Evolutionary conservation across 1,140 invertebrate genomes (phyloP).

Genomic region (Gryon sp.): DNA sequence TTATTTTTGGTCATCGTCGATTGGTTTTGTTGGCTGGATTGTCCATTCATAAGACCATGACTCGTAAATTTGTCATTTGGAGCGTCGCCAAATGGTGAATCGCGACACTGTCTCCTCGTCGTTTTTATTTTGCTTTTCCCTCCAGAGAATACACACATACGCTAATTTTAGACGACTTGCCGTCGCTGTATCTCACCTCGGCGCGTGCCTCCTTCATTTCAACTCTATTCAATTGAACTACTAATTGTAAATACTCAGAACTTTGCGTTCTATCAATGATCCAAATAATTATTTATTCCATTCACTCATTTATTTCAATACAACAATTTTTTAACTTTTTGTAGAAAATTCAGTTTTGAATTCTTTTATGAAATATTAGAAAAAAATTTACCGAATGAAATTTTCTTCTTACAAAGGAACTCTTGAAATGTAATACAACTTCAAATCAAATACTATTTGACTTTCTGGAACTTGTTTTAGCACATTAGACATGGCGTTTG

Average conservation of each 20-base stretch:
- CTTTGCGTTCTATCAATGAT: no score
- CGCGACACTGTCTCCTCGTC: slow-evolving; percentile 56
- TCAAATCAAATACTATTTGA: not conserved
- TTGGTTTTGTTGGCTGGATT: slow-evolving; percentile 50
- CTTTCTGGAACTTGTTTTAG: slow-evolving; percentile 41
- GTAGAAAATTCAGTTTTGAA: no score
- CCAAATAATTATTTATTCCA: no score
- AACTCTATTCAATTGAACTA: slow-evolving; percentile 21
- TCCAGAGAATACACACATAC: slow-evolving; percentile 56
- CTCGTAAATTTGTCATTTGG: slow-evolving; percentile 61
- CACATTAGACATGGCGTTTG: slow-evolving; percentile 19
- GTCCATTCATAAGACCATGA: slow-evolving; percentile 62
- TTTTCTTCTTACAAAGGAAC: no score
- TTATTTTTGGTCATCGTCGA: slow-evolving; percentile 34
- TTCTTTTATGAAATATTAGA: no score
- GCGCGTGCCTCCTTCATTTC: slow-evolving; percentile 23
- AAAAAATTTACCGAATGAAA: no score
- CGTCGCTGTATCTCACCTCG: slow-evolving; percentile 25
- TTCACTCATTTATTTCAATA: no score
- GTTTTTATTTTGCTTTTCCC: slow-evolving; percentile 22
- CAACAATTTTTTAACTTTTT: no score
- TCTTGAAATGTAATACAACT: no score
- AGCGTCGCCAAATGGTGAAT: slow-evolving; percentile 57
- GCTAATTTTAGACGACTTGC: slow-evolving; percentile 67
- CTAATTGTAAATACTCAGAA: slow-evolving; percentile 1